These are phyloP conservation scores for Passer domesticus DNA, from an alignment of 2,113 vertebrate species.

Conservation along the genomic window DNA sequence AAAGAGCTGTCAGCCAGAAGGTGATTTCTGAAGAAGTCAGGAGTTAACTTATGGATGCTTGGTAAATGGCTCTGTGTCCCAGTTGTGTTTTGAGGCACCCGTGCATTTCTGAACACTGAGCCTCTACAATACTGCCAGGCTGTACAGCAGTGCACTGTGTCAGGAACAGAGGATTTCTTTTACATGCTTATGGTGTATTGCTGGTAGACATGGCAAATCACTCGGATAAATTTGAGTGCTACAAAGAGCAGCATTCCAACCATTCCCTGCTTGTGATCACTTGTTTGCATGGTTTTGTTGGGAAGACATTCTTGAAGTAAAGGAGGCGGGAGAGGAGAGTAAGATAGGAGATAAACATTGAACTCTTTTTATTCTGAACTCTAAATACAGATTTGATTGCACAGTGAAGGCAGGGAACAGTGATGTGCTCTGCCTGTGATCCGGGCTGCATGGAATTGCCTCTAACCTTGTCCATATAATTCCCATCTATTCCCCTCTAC, in stretches of 20 bases:
- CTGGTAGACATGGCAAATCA: neutral
- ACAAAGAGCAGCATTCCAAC: neutral
- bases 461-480: neutral
- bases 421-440: rapidly evolving
- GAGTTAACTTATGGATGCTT: neutral
- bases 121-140: neutral
- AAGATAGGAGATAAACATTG: neutral
- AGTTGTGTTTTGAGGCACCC: neutral
- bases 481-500: neutral
- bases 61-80: neutral
- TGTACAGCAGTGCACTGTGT: neutral
- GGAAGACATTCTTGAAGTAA: neutral
- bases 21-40: neutral
- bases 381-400: neutral
- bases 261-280: neutral
- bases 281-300: neutral
- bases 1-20: neutral
- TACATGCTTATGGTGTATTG: neutral
- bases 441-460: neutral
- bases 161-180: neutral
- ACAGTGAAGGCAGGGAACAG: neutral
- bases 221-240: neutral
- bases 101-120: neutral
- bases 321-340: neutral
- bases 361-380: neutral